Conservation (phyloP, 2,797 vertebrate genomes). For the Macroramphosus scolopax region DNA sequence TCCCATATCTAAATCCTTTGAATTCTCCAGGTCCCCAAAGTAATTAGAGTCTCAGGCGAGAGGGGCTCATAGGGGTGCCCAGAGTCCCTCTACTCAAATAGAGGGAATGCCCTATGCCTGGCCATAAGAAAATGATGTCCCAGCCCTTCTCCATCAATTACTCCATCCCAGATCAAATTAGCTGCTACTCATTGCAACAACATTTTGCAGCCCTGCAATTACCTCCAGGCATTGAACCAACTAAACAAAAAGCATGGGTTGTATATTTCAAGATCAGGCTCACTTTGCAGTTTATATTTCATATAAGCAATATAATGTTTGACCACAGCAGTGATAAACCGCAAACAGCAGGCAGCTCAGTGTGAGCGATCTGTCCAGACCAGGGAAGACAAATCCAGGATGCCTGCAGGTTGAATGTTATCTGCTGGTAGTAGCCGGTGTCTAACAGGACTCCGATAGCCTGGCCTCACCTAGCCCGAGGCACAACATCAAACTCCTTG, state of each 20-base stretch:
- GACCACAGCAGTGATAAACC: constrained; percentile 38
- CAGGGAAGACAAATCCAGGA: constrained; percentile 12
- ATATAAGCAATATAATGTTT: too few relatives aligned
- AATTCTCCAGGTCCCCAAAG: constrained; percentile 85
- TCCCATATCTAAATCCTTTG: constrained; percentile 77
- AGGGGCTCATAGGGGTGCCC: constrained; percentile 70
- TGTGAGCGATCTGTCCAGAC: constrained; percentile 28
- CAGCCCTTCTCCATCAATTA: constrained; percentile 62
- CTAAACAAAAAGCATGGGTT: constrained; percentile 40
- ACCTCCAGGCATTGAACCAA: constrained; percentile 31
- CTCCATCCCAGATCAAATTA: constrained; percentile 58
- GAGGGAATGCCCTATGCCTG: constrained; percentile 67
- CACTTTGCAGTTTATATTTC: constrained; percentile 34
- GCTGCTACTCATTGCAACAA: constrained; percentile 27
- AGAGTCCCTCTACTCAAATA: constrained; percentile 70
- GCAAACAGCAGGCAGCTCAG: constrained; percentile 22
- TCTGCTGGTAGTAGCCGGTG: constrained; percentile 52
- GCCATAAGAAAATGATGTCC: constrained; percentile 67
- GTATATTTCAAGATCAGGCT: constrained; percentile 44
- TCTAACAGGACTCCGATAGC: constrained; percentile 51
- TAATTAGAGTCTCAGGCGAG: constrained; percentile 82
- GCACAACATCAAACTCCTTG: constrained; percentile 55
- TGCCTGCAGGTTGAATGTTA: constrained; percentile 53
- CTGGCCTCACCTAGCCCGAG: constrained; percentile 50
- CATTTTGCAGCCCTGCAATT: constrained; percentile 23